Conservation (phyloP, 2,888 invertebrate genomes). For the Ceratothoa steindachneri region DNA sequence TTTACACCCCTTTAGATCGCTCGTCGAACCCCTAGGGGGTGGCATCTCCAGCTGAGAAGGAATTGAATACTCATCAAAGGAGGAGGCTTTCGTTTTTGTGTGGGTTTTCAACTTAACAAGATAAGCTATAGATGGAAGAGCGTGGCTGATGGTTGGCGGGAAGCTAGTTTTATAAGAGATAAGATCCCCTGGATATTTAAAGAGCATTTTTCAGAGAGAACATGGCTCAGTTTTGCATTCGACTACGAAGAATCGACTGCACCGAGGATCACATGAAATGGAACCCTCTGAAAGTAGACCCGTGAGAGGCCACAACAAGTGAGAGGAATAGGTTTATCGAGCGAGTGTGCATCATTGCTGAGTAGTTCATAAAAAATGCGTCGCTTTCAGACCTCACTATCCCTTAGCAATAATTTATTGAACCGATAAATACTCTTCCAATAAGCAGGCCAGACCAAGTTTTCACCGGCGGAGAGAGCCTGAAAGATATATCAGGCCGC, state of each 20-base stretch:
- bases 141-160: background rate
- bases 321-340: no score
- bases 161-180: slow-evolving; percentile 1
- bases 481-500: background rate
- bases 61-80: slow-evolving; percentile 6
- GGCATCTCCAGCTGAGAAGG: slow-evolving; percentile 11
- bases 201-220: background rate
- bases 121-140: slow-evolving; percentile 8
- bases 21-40: slow-evolving; percentile 6
- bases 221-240: background rate
- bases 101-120: slow-evolving; percentile 8
- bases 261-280: no score
- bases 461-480: background rate
- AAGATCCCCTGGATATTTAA: slow-evolving; percentile 4
- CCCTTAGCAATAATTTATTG: background rate
- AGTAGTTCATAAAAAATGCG: background rate
- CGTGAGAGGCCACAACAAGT: no score
- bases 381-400: background rate
- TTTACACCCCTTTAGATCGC: background rate
- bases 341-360: background rate
- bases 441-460: background rate
- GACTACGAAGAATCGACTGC: no score
- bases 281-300: no score
- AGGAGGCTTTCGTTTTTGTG: slow-evolving; percentile 7
- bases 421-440: slow-evolving; percentile 2